These are phyloP conservation scores for Enteromius thamalakanensis DNA, from an alignment of 2,797 vertebrate species.

Conservation along the genomic window DNA sequence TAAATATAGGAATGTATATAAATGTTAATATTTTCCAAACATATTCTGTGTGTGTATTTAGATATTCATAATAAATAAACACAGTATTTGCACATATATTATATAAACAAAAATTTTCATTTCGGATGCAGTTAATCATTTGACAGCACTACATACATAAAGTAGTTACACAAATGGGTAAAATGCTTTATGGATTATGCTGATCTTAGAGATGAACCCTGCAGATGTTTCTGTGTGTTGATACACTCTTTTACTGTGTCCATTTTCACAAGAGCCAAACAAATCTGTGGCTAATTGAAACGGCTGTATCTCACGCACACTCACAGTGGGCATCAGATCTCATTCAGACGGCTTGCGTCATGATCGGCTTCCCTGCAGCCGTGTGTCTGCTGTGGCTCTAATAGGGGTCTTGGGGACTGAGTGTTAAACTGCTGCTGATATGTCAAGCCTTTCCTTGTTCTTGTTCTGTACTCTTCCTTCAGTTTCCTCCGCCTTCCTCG, in stretches of 20 bases:
- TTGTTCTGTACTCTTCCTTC: background rate
- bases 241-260: slow-evolving; percentile 2
- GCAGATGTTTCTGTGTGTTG: background rate
- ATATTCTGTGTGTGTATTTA: too few relatives aligned
- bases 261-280: slow-evolving; percentile 45
- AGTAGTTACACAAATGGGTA: background rate
- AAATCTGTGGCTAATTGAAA: slow-evolving; percentile 42
- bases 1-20: too few relatives aligned
- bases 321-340: slow-evolving; percentile 36
- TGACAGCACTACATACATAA: too few relatives aligned
- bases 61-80: too few relatives aligned
- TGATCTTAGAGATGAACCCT: background rate
- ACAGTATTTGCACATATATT: too few relatives aligned
- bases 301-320: slow-evolving; percentile 15
- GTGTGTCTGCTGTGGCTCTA: slow-evolving; percentile 27
- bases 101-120: too few relatives aligned
- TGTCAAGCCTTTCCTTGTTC: slow-evolving; percentile 1
- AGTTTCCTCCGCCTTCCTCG: background rate
- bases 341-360: slow-evolving; percentile 24
- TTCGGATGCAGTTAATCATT: too few relatives aligned
- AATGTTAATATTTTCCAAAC: too few relatives aligned
- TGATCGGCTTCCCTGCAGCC: slow-evolving; percentile 29
- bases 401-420: slow-evolving; percentile 12
- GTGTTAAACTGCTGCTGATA: slow-evolving; percentile 22
- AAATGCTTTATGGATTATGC: background rate